Percentiles rank a stretch among this genome's conserved stretches.
Evolutionary conservation across 2,888 invertebrate genomes (phyloP).

Genomic region (Volucella bombylans): DNA sequence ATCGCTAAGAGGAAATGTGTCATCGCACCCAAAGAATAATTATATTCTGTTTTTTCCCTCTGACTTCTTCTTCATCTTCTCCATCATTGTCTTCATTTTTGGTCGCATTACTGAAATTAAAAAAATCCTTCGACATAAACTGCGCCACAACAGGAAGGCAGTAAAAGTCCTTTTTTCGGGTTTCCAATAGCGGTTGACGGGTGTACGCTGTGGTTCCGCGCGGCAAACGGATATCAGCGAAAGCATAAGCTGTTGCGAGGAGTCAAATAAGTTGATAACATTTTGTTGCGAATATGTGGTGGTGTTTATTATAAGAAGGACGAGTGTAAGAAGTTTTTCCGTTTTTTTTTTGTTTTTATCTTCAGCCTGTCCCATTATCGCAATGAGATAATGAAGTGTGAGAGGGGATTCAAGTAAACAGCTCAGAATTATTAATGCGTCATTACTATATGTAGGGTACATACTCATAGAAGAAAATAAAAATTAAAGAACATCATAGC

Average conservation of each 20-base stretch:
- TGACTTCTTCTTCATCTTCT: not conserved
- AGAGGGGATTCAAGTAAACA: slow-evolving; percentile 22
- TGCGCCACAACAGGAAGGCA: slow-evolving; percentile 32
- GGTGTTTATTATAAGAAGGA: not conserved
- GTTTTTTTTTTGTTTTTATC: slow-evolving; percentile 4
- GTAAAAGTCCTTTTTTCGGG: slow-evolving; percentile 29
- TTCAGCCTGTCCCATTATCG: not conserved
- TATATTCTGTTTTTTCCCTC: slow-evolving; percentile 49
- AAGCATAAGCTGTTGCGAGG: slow-evolving; percentile 42
- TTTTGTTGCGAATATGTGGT: slow-evolving; percentile 35
- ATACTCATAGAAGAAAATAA: slow-evolving; percentile 5
- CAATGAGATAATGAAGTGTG: slow-evolving; percentile 21
- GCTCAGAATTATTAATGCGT: slow-evolving; percentile 42
- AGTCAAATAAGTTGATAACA: slow-evolving; percentile 64
- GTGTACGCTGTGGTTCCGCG: not conserved
- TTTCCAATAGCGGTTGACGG: not conserved
- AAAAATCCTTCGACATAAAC: slow-evolving; percentile 52
- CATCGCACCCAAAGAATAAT: slow-evolving; percentile 68
- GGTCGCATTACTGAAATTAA: slow-evolving; percentile 69
- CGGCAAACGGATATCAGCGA: not conserved
- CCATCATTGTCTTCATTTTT: slow-evolving; percentile 1
- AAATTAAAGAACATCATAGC: not conserved
- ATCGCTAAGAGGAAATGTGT: slow-evolving; percentile 72
- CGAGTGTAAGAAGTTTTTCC: too few relatives aligned
- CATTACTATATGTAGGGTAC: slow-evolving; percentile 21